Base-by-base conservation (phyloP, 2,888 invertebrate species). In the Eugnorisma glareosa region DNA sequence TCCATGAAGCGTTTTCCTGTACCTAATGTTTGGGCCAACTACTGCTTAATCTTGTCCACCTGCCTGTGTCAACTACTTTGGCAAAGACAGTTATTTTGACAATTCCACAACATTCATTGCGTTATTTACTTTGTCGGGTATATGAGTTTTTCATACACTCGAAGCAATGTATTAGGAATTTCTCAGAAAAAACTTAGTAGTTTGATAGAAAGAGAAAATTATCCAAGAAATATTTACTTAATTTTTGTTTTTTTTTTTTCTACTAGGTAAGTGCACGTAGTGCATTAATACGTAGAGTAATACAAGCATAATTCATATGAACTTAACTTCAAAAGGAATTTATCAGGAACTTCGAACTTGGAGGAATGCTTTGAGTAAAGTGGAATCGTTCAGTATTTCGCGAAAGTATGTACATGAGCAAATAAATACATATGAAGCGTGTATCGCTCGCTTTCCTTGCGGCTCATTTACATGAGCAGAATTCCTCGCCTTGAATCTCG, bases 321-420 rank as follows among this genome's bases (percentile, higher is more conserved):
- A 37, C 31, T 54, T 72, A 67, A 37, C 31, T 54, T 72, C 72
- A 43, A 71, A 51, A 18, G 43, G 72, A 71, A 6, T n/a, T 31
- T 4, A 24, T 15, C 11, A 31, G 21, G 13, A n/a, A n/a, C 10
- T 43, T 43, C 2, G 1, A 43, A 8, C 31, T 73, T 21, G 13
- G 54, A n/a, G 5, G 31, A 40, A 54, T 40, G 31, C 54, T 73
- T 54, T 54, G 6, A n/a, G 31, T 6, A 10, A 73, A 43, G 10
- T n/a, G n/a, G 1, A n/a, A 35, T 8, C 2, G 37, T 28, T 28
- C 11, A 15, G 21, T 48, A 7, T n/a, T 10, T 35, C 8, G 4
- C 10, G 18, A 10, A 71, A 31, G 21, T 28, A 48, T 0, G 18
- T 45, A 11, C 11, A 51, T 54, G 51, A 54, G n/a, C 54, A 11